Base-by-base conservation (phyloP, 2,888 invertebrate species). In the Himalopsyche tibetana region DNA sequence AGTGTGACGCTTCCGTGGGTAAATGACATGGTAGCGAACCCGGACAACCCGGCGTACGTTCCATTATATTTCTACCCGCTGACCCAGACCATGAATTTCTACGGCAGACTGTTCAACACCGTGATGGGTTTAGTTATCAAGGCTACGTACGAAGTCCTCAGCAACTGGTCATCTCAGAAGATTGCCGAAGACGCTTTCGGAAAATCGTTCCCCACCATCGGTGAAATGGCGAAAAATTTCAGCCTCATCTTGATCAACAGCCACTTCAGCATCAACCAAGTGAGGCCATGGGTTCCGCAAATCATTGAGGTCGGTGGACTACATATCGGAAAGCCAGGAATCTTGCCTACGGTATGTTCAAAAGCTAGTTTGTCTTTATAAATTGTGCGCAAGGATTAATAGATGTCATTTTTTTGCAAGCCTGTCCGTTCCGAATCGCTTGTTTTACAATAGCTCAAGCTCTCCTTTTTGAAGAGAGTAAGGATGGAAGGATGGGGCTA, bases 1-100 rank as follows among this genome's bases (percentile, higher is more conserved):
- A 94, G 94, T 86, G 92, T 93, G 0, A 92, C 93, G 6, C 90
- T 94, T 63, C 94, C 94, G 0, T 95, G 94, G 94, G 92, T 93
- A 6, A 93, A 93, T 85, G 93, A 93, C 55, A 92, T 94, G 85
- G 90, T 95, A 80, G 94, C 94, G 0, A 94, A 94, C 89, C 94
- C 94, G 5, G 94, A 94, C 88, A 93, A 93, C 82, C 93, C 94
- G 0, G 91, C 94, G 0, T 94, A 94, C 88, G 93, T 94, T 74
- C 94, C 95, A 0, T 93, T 93, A 38, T 94, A 94, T 89, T 93
- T 94, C 92, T 91, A 93, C 89, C 92, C 93, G 11, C 93, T 91
- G 88, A 93, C 92, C 40, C 92, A 93, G 86, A 90, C 91, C 80
- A 94, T 94, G 94, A 91, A 89, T 15, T 89, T 94, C 45, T 93